Percentiles rank a stretch among this genome's conserved stretches.
These are phyloP conservation scores for Boloria euphrosyne DNA, from an alignment of 2,888 invertebrate species.

Conservation along the genomic window DNA sequence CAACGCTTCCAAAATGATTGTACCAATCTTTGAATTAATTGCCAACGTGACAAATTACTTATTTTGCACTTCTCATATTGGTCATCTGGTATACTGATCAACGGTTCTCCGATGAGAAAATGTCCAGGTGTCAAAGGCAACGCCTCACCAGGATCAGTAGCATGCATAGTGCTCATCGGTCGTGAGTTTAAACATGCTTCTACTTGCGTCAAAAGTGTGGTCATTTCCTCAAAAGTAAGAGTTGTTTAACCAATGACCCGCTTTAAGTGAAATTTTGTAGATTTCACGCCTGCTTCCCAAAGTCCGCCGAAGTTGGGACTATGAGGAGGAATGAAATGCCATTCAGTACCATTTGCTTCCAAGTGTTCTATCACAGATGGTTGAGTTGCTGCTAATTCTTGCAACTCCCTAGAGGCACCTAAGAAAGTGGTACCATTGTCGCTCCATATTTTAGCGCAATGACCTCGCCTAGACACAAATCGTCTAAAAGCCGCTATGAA, in stretches of 20 bases:
- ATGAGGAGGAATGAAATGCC: constrained; percentile 41
- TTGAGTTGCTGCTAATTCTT: constrained; percentile 14
- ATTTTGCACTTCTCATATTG: constrained; percentile 23
- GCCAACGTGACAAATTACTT: constrained; percentile 32
- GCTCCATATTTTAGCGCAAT: constrained; percentile 39
- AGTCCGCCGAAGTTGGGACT: constrained; percentile 40
- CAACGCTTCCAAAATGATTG: constrained; percentile 36
- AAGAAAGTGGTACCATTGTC: constrained; percentile 45
- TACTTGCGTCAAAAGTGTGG: constrained; percentile 37
- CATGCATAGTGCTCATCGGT: constrained; percentile 24
- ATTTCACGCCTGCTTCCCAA: constrained; percentile 30
- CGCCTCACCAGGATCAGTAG: constrained; percentile 24
- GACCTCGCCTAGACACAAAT: constrained; percentile 41
- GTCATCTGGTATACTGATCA: constrained; percentile 26
- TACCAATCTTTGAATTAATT: constrained; percentile 29
- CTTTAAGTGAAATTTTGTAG: constrained; percentile 39
- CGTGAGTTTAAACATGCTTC: constrained; percentile 44
- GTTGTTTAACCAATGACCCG: constrained; percentile 32
- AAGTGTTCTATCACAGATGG: constrained; percentile 17
- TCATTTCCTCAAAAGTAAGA: constrained; percentile 40
- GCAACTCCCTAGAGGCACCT: constrained; percentile 35
- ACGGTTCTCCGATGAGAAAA: constrained; percentile 38
- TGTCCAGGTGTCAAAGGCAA: constrained; percentile 37
- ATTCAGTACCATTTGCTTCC: constrained; percentile 22
- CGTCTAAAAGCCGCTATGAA: constrained; percentile 42